A percentile compares a stretch with the other conserved stretches of the same genome.
Evolutionary conservation across 2,113 vertebrate species (phyloP).

Genomic region (Trochalopteron elliotii): DNA sequence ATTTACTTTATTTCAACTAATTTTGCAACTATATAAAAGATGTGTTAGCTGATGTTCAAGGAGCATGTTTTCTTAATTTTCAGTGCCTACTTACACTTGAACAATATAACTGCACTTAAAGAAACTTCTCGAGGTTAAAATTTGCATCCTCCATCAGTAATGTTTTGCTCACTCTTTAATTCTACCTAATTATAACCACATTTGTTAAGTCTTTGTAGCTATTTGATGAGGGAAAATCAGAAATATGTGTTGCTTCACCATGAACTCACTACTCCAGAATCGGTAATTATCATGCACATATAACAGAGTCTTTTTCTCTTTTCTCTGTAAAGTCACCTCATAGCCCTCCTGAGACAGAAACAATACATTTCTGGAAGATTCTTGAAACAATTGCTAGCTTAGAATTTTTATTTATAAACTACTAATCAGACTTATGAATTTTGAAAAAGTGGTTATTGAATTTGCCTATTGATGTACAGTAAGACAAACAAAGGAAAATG

Average conservation of each 20-base stretch:
- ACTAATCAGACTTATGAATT: not conserved
- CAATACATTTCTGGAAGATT: not conserved
- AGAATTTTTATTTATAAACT: not conserved
- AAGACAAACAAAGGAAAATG: not conserved
- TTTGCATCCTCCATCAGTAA: not conserved
- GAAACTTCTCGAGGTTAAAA: not conserved
- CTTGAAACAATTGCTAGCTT: not conserved
- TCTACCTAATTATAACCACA: not conserved
- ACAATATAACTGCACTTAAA: not conserved
- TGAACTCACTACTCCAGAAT: not conserved
- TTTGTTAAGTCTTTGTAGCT: not conserved
- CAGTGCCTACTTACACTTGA: not conserved
- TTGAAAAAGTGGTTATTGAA: not conserved
- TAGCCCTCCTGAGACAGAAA: not conserved
- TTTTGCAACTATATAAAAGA: not conserved
- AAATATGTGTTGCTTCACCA: not conserved
- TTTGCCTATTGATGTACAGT: not conserved
- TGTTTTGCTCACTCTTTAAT: not conserved
- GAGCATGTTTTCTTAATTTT: not conserved
- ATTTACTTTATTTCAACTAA: not conserved
- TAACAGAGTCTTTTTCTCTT: not conserved
- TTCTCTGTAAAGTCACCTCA: not conserved
- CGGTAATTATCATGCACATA: not conserved
- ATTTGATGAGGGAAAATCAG: not conserved
- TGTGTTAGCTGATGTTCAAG: not conserved